Evolutionary conservation across 2,113 vertebrate species (phyloP).

Genomic region (human): GRCh38 chr6:94547001-94547500

Average conservation of each 20-base stretch:
- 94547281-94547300: not conserved
- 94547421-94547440: not conserved
- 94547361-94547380: conserved; percentile 5
- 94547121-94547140: not conserved
- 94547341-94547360: not conserved
- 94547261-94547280: not conserved
- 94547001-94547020: not conserved
- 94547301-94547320: not conserved
- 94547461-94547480: not conserved
- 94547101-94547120: not conserved
- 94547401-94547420: not conserved
- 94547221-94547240: not conserved
- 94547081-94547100: not conserved
- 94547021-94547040: not conserved
- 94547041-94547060: not conserved
- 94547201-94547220: not conserved
- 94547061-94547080: rapidly evolving
- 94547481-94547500: not conserved
- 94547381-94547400: not conserved
- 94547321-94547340: not conserved
- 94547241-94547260: not conserved
- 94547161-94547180: not conserved
- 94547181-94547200: not conserved
- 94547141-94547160: not conserved
- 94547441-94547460: not conserved